phyloP scores from a whole-genome alignment of 2,797 vertebrate species.

The Acrossocheilus fasciatus region DNA sequence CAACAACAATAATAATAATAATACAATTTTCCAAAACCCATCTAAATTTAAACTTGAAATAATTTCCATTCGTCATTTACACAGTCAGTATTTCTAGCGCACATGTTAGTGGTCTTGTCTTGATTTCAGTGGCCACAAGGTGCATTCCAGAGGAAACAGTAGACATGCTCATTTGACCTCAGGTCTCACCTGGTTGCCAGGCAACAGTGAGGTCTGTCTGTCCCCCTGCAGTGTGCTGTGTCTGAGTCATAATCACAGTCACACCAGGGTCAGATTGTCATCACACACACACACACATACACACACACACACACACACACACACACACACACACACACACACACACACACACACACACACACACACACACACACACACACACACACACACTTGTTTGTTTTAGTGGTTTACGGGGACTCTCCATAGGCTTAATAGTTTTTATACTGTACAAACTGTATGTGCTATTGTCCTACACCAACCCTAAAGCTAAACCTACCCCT shows the following conservation, averaged over 20 bases:
- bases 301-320: not conserved
- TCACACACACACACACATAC: constrained; percentile 28
- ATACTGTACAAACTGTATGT: too few species aligned
- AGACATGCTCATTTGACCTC: constrained; percentile 59
- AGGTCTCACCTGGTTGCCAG: constrained; percentile 60
- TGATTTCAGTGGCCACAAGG: not conserved
- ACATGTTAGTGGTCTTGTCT: not conserved
- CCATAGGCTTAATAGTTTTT: too few species aligned
- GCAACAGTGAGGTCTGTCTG: constrained; percentile 53
- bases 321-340: too few species aligned
- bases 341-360: too few species aligned
- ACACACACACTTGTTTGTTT: too few species aligned
- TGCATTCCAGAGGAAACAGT: constrained; percentile 45
- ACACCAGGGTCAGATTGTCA: constrained; percentile 52
- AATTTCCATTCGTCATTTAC: not conserved
- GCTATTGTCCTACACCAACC: too few species aligned
- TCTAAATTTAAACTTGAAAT: too few species aligned
- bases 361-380: too few species aligned
- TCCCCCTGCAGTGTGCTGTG: constrained; percentile 48
- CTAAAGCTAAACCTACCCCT: too few species aligned
- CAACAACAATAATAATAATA: not conserved
- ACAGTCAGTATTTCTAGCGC: not conserved
- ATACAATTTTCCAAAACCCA: not conserved
- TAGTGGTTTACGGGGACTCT: too few species aligned
- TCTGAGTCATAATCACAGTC: constrained; percentile 58